These are phyloP conservation scores for Andrena camellia DNA, from an alignment of 2,888 invertebrate genomes.

Conservation along the genomic window DNA sequence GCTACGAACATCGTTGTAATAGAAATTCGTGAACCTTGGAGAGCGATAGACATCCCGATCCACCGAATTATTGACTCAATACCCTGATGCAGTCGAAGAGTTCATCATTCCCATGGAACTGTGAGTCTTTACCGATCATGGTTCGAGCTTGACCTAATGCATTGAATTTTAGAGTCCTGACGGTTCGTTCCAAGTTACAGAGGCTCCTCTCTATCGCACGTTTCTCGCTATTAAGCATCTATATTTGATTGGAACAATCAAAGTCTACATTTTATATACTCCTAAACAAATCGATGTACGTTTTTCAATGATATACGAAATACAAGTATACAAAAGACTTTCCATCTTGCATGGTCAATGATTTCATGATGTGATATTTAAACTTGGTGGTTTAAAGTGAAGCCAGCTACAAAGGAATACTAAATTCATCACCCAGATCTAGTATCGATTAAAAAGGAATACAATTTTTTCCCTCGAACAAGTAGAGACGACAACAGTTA, in stretches of 20 bases:
- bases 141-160: slow-evolving; percentile 71
- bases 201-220: slow-evolving; percentile 78
- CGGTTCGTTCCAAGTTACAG: slow-evolving; percentile 74
- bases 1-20: slow-evolving; percentile 37
- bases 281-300: slow-evolving; percentile 34
- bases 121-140: slow-evolving; percentile 67
- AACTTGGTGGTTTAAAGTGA: slow-evolving; percentile 1
- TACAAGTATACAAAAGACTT: slow-evolving; percentile 39
- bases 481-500: no score
- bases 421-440: not conserved
- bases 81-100: slow-evolving; percentile 72
- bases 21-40: slow-evolving; percentile 31
- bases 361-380: not conserved
- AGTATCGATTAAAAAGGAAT: no score
- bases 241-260: slow-evolving; percentile 32
- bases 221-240: slow-evolving; percentile 79
- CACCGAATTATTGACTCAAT: slow-evolving; percentile 59
- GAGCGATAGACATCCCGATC: slow-evolving; percentile 21
- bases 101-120: slow-evolving; percentile 69
- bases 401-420: not conserved
- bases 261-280: slow-evolving; percentile 48
- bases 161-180: slow-evolving; percentile 71
- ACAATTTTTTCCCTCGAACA: no score
- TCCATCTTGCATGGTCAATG: not conserved
- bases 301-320: slow-evolving; percentile 50